Evolutionary conservation across 2,888 invertebrate genomes (phyloP).

Genomic region (Cerastis leucographa): DNA sequence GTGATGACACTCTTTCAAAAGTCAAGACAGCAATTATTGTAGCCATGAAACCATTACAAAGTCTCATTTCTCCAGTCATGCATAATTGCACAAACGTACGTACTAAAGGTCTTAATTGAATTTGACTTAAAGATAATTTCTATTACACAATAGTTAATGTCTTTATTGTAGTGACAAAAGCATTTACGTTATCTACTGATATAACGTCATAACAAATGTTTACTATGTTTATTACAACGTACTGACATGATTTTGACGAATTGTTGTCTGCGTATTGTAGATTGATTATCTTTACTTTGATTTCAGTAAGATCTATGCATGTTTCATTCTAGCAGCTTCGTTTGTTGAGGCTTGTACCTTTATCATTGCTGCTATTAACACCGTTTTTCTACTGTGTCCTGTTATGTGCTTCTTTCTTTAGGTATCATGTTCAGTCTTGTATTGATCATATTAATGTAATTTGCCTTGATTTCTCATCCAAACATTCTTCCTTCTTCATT

Average conservation of each 20-base stretch:
- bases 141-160: constrained; percentile 25
- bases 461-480: background rate
- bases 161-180: constrained; percentile 48
- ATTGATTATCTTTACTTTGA: background rate
- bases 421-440: background rate
- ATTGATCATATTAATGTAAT: too few relatives aligned
- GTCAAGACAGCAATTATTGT: background rate
- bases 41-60: background rate
- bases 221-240: background rate
- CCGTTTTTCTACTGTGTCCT: too few relatives aligned
- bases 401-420: background rate
- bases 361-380: background rate
- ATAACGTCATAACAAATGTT: constrained; percentile 23
- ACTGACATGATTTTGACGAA: background rate
- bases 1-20: background rate
- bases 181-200: constrained; percentile 25
- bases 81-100: constrained; percentile 13
- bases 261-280: background rate
- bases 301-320: too few relatives aligned
- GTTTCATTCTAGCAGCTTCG: background rate
- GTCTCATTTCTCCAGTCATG: background rate
- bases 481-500: background rate
- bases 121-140: constrained; percentile 36
- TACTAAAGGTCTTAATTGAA: constrained; percentile 14
- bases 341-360: background rate